A percentile compares a stretch with the other conserved stretches of the same genome.
These are phyloP conservation scores for Pseudopleuronectes americanus DNA, from an alignment of 2,797 vertebrate species.

Conservation along the genomic window DNA sequence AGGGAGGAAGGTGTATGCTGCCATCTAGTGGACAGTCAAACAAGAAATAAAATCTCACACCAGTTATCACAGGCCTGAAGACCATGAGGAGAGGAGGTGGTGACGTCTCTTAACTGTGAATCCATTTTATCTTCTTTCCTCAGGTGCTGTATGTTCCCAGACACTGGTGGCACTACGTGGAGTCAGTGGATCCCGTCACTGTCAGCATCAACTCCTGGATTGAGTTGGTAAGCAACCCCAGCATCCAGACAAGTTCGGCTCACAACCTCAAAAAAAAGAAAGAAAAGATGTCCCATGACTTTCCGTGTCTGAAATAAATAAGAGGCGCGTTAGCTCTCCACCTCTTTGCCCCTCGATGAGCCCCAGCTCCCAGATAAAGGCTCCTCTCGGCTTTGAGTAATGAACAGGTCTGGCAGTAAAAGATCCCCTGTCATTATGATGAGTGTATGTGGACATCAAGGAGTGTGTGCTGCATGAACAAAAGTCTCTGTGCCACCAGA, in stretches of 20 bases:
- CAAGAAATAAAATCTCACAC: fast-evolving
- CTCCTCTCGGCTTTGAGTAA: constrained; percentile 48
- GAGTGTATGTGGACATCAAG: constrained; percentile 33
- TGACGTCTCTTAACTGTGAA: background rate
- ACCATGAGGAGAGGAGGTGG: background rate
- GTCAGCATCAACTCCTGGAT: constrained; percentile 98
- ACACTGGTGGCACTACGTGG: constrained; percentile 99
- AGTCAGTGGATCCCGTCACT: constrained; percentile 93
- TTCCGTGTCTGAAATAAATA: background rate
- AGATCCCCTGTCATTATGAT: constrained; percentile 58
- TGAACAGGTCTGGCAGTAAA: constrained; percentile 38
- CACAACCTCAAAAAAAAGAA: background rate
- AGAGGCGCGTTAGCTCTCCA: background rate
- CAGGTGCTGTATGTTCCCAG: constrained; percentile 95
- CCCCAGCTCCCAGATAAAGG: constrained; percentile 30
- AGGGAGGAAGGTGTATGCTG: constrained; percentile 41
- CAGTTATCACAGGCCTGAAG: background rate
- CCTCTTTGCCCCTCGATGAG: background rate
- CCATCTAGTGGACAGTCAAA: constrained; percentile 68
- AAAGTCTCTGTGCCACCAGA: constrained; percentile 17
- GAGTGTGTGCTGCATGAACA: constrained; percentile 20
- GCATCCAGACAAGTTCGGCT: background rate
- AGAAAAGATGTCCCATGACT: background rate
- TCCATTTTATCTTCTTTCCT: background rate
- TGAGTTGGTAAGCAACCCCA: constrained; percentile 86